Evolutionary conservation across 1,140 invertebrate genomes (phyloP), one percentile per base, ranked within the genome.

Genomic region (Macrocentrus cingulum): DNA sequence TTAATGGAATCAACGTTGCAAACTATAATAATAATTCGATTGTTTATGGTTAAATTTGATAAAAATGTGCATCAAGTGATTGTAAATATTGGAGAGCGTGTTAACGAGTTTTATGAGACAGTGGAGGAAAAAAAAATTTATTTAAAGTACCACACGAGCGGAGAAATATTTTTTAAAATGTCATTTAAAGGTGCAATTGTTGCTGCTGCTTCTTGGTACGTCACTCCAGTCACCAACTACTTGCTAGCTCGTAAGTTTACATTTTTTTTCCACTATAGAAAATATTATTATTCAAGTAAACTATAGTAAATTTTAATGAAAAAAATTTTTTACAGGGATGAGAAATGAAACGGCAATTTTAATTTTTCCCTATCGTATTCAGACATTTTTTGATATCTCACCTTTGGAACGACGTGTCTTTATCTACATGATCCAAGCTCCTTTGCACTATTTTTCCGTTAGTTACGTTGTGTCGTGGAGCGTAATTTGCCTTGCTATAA

Each of bases 1-100:
- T 23, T 60, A 5, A 32, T 20, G 13, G 59, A 60, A 36, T 53
- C 58, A 3, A 36, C 23, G 1, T 4, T 37, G n/a, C 58, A 60
- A 37, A 13, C 25, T 1, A 45, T 49, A 11, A 13, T 46, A 6
- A 16, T 56, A 16, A n/a, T 56, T 7, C 23, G 53, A 34, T 8
- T 56, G 8, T 1, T 45, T 9, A 16, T 11, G n/a, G 1, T 32
- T 16, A 45, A 29, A 46, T 56, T 18, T 36, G 18, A 11, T 5
- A 20, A 44, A 45, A 46, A n/a, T n/a, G 37, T 56, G n/a, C 23
- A 8, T 5, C 4, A 32, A 6, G 18, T 39, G 29, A 54, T 54
- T 42, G 37, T 23, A 23, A 4, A 20, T 18, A 46, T 13, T 2
- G 32, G 7, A n/a, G 19, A 18, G 25, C 1, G 39, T 22, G 7